Evolutionary conservation across 2,797 vertebrate species (phyloP), one percentile per base, ranked within the genome.

Genomic region (Astyanax mexicanus): DNA sequence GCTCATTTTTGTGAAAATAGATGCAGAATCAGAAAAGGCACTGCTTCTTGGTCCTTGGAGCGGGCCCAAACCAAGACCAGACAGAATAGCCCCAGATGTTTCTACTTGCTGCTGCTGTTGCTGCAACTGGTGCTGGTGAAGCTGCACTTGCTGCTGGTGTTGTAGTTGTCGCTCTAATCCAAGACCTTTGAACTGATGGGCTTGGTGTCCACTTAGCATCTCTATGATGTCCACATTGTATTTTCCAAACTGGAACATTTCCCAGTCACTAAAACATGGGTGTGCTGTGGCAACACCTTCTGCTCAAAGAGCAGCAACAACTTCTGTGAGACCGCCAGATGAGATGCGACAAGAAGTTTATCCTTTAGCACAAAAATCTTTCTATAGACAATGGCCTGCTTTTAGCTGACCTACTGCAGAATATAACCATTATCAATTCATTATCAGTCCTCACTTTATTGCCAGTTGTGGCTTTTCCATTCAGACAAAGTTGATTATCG

Each of bases 141-240:
- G 93, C 86, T 94, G 93, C 86, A 93, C 93, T 90, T 94, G 94
- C 88, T 94, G 94, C 89, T 94, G 94, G 90, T 95, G 93, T 78
- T 94, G 93, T 77, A 94, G 90, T 87, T 94, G 94, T 87, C 93
- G 91, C 85, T 94, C 94, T 92, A 95, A 91, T 88, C 94, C 93
- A 79, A 95, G 92, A 87, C 93, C 92, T 93, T 95, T 95, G 79
- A 94, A 93, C 83, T 94, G 93, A 90, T 94, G 94, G 89, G 92
- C 92, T 87, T 95, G 94, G 81, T 95, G 94, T 91, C 94, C 93
- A 92, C 93, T 95, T 90, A 95, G 91, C 94, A 95, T 95, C 89
- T 95, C 94, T 93, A 95, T 94, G 90, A 95, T 94, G 93, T 95
- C 94, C 93, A 95, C 89, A 91, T 94, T 94, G 90, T 95, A 95